A percentile compares a stretch with the other conserved stretches of the same genome.
Conservation (phyloP, 1,140 invertebrate genomes). For the Phymorhynchus buccinoides region DNA sequence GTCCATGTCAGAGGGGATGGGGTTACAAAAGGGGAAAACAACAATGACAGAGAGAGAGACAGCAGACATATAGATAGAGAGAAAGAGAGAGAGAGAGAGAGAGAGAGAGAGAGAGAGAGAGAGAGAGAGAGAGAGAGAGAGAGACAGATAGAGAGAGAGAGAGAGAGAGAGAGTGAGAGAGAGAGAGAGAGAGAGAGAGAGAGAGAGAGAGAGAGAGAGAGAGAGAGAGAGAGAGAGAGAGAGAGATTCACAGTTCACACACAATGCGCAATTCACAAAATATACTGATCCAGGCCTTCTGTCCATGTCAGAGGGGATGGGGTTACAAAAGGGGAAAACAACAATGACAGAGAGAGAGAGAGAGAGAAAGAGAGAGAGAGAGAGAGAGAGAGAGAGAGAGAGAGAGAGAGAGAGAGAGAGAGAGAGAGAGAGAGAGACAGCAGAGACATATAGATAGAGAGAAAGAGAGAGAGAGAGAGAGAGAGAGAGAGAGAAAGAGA, state of each 20-base stretch:
- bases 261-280: too few species aligned
- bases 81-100: too few species aligned
- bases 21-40: too few species aligned
- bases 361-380: constrained; percentile 42
- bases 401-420: constrained; percentile 45
- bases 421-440: constrained; percentile 33
- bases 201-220: constrained; percentile 19
- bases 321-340: constrained; percentile 8
- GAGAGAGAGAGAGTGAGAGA: not conserved
- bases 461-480: not conserved
- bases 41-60: too few species aligned
- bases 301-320: too few species aligned
- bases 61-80: too few species aligned
- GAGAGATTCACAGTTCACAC: too few species aligned
- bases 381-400: constrained; percentile 40
- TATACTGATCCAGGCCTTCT: too few species aligned
- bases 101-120: too few species aligned
- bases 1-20: too few species aligned
- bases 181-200: constrained; percentile 36
- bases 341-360: constrained; percentile 39
- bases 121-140: constrained; percentile 24
- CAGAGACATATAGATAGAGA: not conserved
- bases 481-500: constrained; percentile 42
- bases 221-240: constrained; percentile 2
- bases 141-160: too few species aligned